A percentile compares a stretch with the other conserved stretches of the same genome.
Conservation (phyloP, 2,113 vertebrate species). For the Phaethon lepturus region DNA sequence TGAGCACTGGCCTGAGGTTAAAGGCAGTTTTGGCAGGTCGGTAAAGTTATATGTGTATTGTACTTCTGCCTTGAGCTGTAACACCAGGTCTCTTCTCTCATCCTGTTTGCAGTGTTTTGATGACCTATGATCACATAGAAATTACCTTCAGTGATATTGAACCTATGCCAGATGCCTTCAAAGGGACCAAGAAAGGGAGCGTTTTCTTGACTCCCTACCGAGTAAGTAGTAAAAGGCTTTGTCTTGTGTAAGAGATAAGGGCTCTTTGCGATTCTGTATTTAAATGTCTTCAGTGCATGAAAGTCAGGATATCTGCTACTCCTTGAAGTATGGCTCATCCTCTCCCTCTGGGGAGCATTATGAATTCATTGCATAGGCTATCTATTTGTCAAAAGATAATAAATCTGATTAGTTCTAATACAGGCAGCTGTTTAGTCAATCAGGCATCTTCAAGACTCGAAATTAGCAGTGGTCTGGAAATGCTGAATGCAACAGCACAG, state of each 20-base stretch:
- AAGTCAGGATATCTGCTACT: background rate
- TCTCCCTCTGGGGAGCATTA: background rate
- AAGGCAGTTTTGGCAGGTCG: background rate
- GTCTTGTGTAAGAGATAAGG: background rate
- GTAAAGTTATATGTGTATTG: accelerated
- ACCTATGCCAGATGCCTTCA: conserved; percentile 89
- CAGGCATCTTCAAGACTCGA: background rate
- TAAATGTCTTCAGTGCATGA: background rate
- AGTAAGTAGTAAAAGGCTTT: conserved; percentile 75
- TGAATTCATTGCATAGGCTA: background rate
- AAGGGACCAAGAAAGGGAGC: conserved; percentile 93
- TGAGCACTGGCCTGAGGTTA: background rate
- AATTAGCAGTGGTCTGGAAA: conserved; percentile 12
- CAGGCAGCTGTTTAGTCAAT: background rate
- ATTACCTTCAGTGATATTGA: conserved; percentile 90
- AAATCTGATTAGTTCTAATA: conserved; percentile 14
- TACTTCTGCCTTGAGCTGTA: background rate
- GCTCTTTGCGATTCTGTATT: background rate
- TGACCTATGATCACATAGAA: conserved; percentile 93
- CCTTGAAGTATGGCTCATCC: background rate
- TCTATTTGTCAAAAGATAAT: conserved; percentile 27
- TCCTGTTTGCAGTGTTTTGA: conserved; percentile 76
- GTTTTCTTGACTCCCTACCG: conserved; percentile 94
- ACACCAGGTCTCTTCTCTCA: background rate
- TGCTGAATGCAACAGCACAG: background rate